These are phyloP conservation scores for Hypsopygia costalis DNA, from an alignment of 2,888 invertebrate genomes.

Conservation along the genomic window DNA sequence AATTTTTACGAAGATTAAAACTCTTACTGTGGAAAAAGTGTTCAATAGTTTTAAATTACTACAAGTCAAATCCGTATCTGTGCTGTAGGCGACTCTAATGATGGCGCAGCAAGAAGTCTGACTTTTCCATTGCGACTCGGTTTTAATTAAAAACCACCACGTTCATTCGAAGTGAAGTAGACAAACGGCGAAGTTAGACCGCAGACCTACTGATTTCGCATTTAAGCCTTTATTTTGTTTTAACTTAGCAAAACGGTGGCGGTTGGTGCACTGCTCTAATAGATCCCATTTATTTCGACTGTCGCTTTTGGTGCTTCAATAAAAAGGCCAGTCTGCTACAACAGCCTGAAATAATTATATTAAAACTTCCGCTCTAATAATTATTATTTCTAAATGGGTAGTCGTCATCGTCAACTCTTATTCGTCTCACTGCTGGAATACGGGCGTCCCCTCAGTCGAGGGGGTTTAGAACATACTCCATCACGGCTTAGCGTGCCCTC, in stretches of 20 bases:
- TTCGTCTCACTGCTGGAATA: too few relatives aligned
- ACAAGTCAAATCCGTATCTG: conserved; percentile 1
- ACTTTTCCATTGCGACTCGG: conserved; percentile 51
- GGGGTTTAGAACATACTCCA: too few relatives aligned
- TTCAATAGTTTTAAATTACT: too few relatives aligned
- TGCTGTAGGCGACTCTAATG: conserved; percentile 39
- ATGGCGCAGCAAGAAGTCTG: conserved; percentile 39
- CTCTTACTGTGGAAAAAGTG: too few relatives aligned
- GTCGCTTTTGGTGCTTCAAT: background rate
- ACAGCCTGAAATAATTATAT: too few relatives aligned
- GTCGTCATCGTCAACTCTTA: too few relatives aligned
- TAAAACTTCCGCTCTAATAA: too few relatives aligned
- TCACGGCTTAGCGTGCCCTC: too few relatives aligned
- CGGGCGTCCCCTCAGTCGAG: too few relatives aligned
- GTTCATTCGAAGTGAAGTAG: conserved; percentile 31
- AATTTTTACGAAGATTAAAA: too few relatives aligned
- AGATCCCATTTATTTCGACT: conserved; percentile 4
- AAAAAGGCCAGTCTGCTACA: background rate
- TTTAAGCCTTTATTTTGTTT: conserved; percentile 13
- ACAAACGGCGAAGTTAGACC: conserved; percentile 31
- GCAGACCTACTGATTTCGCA: conserved; percentile 22
- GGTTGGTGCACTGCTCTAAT: conserved; percentile 4
- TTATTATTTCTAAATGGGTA: too few relatives aligned
- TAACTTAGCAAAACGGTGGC: conserved; percentile 1
- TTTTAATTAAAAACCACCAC: conserved; percentile 63